Evolutionary conservation across 1,140 invertebrate species (phyloP).

Genomic region (Drosophila pallidifrons): DNA sequence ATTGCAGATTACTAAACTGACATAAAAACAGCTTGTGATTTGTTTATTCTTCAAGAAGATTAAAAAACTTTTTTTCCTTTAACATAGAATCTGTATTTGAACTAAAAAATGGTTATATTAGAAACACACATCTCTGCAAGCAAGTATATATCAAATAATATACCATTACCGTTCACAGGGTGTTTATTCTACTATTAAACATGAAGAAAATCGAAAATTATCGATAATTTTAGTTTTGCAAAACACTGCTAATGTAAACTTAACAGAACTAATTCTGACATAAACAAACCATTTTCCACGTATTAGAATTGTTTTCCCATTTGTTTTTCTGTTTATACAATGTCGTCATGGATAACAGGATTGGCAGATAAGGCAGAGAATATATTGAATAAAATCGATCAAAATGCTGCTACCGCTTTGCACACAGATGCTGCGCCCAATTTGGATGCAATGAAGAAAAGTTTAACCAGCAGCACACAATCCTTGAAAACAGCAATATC

Average conservation of each 20-base stretch:
- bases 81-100: too few species aligned
- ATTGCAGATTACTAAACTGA: too few species aligned
- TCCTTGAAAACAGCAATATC: conserved; percentile 61
- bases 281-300: conserved; percentile 52
- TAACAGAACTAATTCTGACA: conserved; percentile 17
- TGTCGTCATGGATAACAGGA: conserved; percentile 91
- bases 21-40: too few species aligned
- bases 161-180: background rate
- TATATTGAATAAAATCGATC: conserved; percentile 93
- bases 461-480: conserved; percentile 66
- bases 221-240: conserved; percentile 9
- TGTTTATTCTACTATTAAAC: too few species aligned
- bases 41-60: too few species aligned
- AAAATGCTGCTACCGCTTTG: conserved; percentile 91
- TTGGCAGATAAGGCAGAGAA: conserved; percentile 94
- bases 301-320: conserved; percentile 24
- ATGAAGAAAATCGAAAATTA: background rate
- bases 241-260: background rate
- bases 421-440: conserved; percentile 47
- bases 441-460: conserved; percentile 59
- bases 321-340: conserved; percentile 85
- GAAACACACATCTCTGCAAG: too few species aligned
- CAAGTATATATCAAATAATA: background rate
- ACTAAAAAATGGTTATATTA: too few species aligned
- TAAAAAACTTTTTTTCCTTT: too few species aligned